Conservation (phyloP, 92 coral and sea anemone genomes). For the Siderastrea radians region DNA sequence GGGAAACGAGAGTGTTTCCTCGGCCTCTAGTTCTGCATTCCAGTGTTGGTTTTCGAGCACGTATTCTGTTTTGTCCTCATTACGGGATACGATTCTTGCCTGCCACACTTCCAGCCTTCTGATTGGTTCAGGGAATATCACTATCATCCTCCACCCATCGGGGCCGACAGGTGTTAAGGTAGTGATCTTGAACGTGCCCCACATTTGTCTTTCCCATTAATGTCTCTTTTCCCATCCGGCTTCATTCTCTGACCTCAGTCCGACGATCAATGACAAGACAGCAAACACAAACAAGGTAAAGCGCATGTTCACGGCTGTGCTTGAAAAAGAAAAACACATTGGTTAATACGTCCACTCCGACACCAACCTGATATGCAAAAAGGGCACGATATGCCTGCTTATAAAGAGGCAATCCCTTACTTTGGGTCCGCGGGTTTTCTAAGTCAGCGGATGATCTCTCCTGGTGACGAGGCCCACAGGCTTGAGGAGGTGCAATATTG, state of each 20-base stretch:
- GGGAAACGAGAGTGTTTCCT: neutral
- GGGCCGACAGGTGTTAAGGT: neutral
- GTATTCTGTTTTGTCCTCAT: neutral
- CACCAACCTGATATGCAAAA: no score
- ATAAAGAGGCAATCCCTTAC: no score
- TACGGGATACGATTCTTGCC: neutral
- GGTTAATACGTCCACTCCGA: no score
- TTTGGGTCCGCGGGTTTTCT: no score
- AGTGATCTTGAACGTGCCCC: conserved; percentile 5
- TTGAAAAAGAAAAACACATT: no score
- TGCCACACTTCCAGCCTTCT: conserved; percentile 19
- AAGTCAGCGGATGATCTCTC: no score
- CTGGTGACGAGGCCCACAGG: no score
- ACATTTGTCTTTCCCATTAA: neutral
- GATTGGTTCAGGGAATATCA: neutral
- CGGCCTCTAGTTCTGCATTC: neutral
- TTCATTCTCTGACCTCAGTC: conserved; percentile 1
- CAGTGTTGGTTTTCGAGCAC: conserved; percentile 3
- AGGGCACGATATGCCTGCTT: no score
- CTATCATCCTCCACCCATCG: neutral
- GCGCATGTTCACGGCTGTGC: neutral
- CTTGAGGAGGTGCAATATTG: no score
- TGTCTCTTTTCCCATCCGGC: neutral
- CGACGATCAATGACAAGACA: neutral
- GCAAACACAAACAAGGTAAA: neutral